Evolutionary conservation across 1,140 invertebrate genomes (phyloP).

Genomic region (Trichonephila inaurata): DNA sequence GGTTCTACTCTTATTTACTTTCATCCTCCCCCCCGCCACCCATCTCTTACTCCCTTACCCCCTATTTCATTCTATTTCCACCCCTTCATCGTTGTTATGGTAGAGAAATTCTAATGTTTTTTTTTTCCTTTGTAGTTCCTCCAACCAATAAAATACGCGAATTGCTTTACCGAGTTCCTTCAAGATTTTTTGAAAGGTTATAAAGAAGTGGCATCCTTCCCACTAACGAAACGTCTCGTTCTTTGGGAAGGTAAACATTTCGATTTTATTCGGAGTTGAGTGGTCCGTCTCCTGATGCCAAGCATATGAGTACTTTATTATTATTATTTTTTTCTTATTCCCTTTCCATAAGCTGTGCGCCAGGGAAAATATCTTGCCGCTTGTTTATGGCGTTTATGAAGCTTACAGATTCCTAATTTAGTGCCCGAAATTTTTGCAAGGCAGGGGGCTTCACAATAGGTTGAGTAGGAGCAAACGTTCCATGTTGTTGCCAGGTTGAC

Average conservation of each 20-base stretch:
- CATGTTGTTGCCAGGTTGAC: background rate
- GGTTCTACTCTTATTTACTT: slow-evolving; percentile 8
- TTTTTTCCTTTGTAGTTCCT: background rate
- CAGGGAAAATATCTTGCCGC: background rate
- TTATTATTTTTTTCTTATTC: background rate
- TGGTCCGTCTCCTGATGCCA: slow-evolving; percentile 30
- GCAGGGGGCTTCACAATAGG: background rate
- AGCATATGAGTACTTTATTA: slow-evolving; percentile 17
- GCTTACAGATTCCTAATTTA: slow-evolving; percentile 33
- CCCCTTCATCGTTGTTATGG: slow-evolving; percentile 62
- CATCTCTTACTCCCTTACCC: background rate
- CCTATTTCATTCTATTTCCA: slow-evolving; percentile 4
- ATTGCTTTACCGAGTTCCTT: slow-evolving; percentile 10
- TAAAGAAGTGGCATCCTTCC: slow-evolving; percentile 23
- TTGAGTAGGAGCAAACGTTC: background rate
- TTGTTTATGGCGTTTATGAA: slow-evolving; percentile 43
- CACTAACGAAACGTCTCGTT: slow-evolving; percentile 62
- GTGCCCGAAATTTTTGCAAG: background rate
- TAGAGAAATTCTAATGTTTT: slow-evolving; percentile 69
- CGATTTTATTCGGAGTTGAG: slow-evolving; percentile 35
- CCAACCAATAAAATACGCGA: slow-evolving; percentile 54
- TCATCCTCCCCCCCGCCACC: background rate
- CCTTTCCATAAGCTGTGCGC: background rate
- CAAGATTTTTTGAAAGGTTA: slow-evolving; percentile 30
- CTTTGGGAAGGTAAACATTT: slow-evolving; percentile 37